Evolutionary conservation across 2,888 invertebrate genomes (phyloP).

Genomic region (Drosophila formosana): DNA sequence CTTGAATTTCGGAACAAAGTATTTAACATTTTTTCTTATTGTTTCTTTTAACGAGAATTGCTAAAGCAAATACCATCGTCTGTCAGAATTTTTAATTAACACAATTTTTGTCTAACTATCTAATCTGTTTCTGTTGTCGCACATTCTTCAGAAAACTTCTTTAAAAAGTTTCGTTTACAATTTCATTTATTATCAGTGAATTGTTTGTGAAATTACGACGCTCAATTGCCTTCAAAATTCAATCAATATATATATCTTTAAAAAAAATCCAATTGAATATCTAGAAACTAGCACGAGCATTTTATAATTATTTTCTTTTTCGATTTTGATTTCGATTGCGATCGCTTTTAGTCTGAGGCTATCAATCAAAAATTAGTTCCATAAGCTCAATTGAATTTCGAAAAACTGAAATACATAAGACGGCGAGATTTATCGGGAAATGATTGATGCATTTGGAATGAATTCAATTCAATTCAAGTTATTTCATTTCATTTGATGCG

Average conservation of each 20-base stretch:
- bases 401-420: conserved; percentile 21
- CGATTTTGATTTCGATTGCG: conserved; percentile 4
- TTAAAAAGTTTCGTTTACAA: not conserved
- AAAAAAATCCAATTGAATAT: conserved; percentile 15
- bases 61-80: conserved; percentile 22
- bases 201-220: not conserved
- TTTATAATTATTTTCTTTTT: conserved; percentile 16
- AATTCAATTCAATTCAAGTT: conserved; percentile 38
- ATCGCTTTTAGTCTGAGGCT: conserved; percentile 14
- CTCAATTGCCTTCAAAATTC: not conserved
- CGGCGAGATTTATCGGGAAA: conserved; percentile 34
- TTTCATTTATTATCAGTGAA: not conserved
- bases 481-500: conserved; percentile 20
- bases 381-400: conserved; percentile 59
- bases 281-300: conserved; percentile 4
- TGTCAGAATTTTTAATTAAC: conserved; percentile 40
- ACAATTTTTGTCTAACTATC: conserved; percentile 38
- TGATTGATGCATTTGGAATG: conserved; percentile 66
- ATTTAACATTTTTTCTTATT: conserved; percentile 26
- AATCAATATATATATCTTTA: not conserved
- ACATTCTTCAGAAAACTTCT: conserved; percentile 16
- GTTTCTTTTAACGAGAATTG: conserved; percentile 14
- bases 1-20: conserved; percentile 30
- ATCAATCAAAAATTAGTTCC: conserved; percentile 76
- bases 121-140: conserved; percentile 27